phyloP scores from a whole-genome alignment of 2,797 vertebrate species.

The Urophycis tenuis region DNA sequence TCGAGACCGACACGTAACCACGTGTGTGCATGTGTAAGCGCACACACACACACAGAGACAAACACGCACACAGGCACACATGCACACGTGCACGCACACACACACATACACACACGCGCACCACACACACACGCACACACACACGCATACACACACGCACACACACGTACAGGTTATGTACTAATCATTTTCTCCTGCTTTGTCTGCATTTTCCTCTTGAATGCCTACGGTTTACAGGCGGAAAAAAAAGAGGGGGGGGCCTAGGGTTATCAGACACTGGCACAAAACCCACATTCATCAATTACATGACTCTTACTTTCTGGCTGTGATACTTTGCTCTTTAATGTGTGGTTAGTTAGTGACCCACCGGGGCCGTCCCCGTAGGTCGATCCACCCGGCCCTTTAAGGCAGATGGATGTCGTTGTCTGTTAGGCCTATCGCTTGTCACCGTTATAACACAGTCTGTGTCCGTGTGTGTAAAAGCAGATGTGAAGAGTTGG shows the following conservation, averaged over 20 bases:
- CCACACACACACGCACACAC: not conserved
- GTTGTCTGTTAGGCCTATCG: conserved; percentile 17
- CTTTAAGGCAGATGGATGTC: not conserved
- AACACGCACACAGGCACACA: too few relatives aligned
- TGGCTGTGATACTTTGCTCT: not conserved
- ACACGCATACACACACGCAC: not conserved
- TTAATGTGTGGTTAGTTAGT: not conserved
- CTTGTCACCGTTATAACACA: conserved; percentile 37
- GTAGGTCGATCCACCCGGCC: not conserved
- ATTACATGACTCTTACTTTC: not conserved
- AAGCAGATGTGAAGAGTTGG: not conserved
- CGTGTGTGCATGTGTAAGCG: too few relatives aligned
- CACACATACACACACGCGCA: too few relatives aligned
- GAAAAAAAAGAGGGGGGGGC: too few relatives aligned
- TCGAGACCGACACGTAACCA: too few relatives aligned
- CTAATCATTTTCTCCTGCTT: not conserved
- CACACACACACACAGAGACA: too few relatives aligned
- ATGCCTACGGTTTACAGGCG: not conserved
- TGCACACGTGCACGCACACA: too few relatives aligned
- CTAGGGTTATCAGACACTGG: not conserved
- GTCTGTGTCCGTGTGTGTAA: conserved; percentile 44
- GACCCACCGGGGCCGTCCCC: not conserved
- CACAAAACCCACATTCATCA: conserved; percentile 1
- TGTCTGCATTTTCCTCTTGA: not conserved
- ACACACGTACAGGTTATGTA: not conserved